Percentiles rank a stretch among this genome's conserved stretches.
Conservation (phyloP, 2,113 vertebrate species). For the Piprites chloris region DNA sequence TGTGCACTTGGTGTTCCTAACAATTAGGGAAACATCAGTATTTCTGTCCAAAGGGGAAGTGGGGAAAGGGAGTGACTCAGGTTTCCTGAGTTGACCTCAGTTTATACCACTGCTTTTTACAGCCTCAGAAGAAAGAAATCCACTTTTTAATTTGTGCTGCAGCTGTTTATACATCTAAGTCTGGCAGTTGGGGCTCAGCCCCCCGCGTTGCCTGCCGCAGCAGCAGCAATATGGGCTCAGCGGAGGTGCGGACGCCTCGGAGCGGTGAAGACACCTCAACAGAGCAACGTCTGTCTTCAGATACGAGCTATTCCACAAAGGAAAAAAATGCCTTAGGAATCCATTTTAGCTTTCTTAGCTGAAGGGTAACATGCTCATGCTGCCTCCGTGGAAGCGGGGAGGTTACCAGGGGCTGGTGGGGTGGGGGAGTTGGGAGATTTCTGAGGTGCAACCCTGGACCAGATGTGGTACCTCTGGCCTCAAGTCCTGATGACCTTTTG, state of each 20-base stretch:
- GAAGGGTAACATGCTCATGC: background rate
- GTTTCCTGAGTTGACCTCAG: background rate
- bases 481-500: background rate
- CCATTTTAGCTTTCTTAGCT: background rate
- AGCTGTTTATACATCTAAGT: background rate
- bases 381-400: background rate
- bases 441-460: accelerated
- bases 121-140: background rate
- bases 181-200: background rate
- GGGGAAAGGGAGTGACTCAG: background rate
- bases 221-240: background rate
- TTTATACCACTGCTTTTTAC: background rate
- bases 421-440: background rate
- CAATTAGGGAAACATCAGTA: background rate
- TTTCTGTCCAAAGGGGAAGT: background rate
- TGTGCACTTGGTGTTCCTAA: background rate
- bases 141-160: background rate
- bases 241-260: accelerated
- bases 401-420: background rate
- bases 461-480: background rate
- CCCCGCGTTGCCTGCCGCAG: accelerated
- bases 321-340: background rate
- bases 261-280: background rate
- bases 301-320: background rate
- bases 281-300: background rate